These are phyloP conservation scores for Drosophila subpulchrella DNA, from an alignment of 1,140 invertebrate species.

Conservation along the genomic window DNA sequence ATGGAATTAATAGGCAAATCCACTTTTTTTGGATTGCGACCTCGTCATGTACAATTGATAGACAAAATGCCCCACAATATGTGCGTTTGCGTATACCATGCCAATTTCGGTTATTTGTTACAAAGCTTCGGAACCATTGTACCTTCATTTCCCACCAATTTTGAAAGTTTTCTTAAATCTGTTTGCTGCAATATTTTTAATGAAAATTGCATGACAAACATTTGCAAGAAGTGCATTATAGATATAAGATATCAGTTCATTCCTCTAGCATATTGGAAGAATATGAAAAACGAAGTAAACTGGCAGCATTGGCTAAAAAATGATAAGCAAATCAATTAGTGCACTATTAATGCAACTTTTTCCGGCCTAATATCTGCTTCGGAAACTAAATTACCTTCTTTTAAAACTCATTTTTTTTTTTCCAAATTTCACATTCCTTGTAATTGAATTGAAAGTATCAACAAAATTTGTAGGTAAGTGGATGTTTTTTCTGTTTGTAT, in stretches of 20 bases:
- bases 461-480: too few species aligned
- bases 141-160: not conserved
- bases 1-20: too few species aligned
- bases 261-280: not conserved
- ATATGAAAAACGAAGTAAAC: not conserved
- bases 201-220: conserved; percentile 13
- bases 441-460: too few species aligned
- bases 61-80: too few species aligned
- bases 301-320: conserved; percentile 1
- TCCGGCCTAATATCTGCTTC: too few species aligned
- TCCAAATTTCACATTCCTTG: too few species aligned
- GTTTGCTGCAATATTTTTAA: conserved; percentile 3
- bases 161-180: not conserved
- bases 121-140: not conserved
- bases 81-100: too few species aligned
- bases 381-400: too few species aligned
- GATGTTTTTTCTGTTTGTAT: too few species aligned
- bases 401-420: too few species aligned
- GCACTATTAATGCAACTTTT: too few species aligned
- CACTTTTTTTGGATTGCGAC: not conserved
- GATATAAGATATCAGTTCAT: not conserved
- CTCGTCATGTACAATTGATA: not conserved
- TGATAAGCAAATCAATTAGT: too few species aligned
- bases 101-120: conserved; percentile 16
- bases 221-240: conserved; percentile 1